Evolutionary conservation across 2,888 invertebrate species (phyloP).

Genomic region (Resseliella maxima): DNA sequence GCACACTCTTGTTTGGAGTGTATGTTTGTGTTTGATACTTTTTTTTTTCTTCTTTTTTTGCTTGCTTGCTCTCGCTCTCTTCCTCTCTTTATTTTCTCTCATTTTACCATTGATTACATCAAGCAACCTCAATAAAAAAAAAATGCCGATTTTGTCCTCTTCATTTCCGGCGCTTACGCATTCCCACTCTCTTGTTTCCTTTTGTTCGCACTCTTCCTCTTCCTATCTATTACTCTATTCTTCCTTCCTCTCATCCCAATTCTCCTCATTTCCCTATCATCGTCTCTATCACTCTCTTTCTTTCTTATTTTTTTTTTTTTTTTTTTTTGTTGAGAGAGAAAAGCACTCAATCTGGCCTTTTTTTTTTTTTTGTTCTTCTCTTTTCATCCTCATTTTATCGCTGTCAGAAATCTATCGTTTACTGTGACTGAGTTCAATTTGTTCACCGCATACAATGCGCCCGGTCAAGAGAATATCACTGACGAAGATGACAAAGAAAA

Average conservation of each 20-base stretch:
- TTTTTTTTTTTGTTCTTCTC: background rate
- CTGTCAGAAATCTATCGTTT: slow-evolving; percentile 15
- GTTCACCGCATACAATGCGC: slow-evolving; percentile 65
- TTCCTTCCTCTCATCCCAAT: too few relatives aligned
- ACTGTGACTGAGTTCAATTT: slow-evolving; percentile 62
- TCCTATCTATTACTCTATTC: too few relatives aligned
- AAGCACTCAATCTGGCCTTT: background rate
- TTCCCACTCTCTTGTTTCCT: too few relatives aligned
- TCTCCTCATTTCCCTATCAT: too few relatives aligned
- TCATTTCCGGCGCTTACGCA: too few relatives aligned
- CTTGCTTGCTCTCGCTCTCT: background rate
- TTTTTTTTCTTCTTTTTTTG: too few relatives aligned
- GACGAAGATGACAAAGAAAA: slow-evolving; percentile 66
- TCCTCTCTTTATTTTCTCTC: background rate
- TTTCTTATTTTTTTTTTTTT: too few relatives aligned
- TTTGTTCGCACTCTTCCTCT: too few relatives aligned
- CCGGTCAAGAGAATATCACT: slow-evolving; percentile 65
- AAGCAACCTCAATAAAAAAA: background rate
- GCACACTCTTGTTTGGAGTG: background rate
- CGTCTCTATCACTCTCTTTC: too few relatives aligned
- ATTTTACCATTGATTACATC: background rate
- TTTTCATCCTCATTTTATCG: background rate
- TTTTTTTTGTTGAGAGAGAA: background rate
- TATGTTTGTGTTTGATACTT: too few relatives aligned
- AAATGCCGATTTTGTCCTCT: background rate